Conservation (phyloP, 2,113 vertebrate species). For the Ceyx margarethae region DNA sequence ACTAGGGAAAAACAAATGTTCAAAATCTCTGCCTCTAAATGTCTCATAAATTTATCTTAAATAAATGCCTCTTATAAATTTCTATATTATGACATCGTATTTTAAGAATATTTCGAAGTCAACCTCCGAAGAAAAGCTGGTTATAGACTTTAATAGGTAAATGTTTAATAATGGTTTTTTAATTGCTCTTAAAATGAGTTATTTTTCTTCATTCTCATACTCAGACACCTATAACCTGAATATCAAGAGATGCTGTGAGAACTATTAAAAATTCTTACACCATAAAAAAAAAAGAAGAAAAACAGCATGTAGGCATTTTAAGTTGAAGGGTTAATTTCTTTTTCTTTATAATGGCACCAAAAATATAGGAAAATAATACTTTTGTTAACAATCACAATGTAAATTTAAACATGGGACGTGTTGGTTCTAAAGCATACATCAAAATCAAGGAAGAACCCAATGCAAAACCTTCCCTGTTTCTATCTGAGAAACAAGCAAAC, state of each 20-base stretch:
- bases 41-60: not conserved
- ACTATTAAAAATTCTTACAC: not conserved
- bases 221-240: not conserved
- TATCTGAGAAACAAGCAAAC: constrained; percentile 15
- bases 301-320: not conserved
- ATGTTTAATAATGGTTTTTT: not conserved
- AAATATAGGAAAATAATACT: not conserved
- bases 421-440: not conserved
- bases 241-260: not conserved
- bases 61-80: not conserved
- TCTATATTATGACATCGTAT: not conserved
- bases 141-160: not conserved
- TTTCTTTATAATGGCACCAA: not conserved
- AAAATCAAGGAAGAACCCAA: not conserved
- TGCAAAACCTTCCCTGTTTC: not conserved
- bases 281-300: not conserved
- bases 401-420: not conserved
- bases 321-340: not conserved
- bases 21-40: not conserved
- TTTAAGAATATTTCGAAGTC: not conserved
- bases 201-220: not conserved
- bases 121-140: not conserved
- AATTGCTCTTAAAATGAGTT: not conserved
- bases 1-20: not conserved
- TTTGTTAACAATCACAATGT: not conserved